These are phyloP conservation scores for Anguilla japonica DNA, from an alignment of 2,113 vertebrate genomes.

Conservation along the genomic window DNA sequence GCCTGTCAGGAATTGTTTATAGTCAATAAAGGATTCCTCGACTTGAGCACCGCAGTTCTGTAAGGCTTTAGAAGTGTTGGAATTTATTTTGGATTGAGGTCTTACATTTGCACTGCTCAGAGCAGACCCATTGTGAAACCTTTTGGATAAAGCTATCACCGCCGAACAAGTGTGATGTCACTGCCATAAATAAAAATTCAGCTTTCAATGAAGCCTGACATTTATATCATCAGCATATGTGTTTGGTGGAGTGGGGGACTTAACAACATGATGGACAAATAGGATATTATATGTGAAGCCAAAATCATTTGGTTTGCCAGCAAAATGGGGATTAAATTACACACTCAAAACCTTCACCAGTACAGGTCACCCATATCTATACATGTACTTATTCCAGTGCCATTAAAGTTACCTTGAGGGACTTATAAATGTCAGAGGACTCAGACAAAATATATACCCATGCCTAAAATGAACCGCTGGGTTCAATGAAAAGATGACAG, in stretches of 20 bases:
- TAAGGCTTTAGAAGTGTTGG: neutral
- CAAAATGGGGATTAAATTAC: neutral
- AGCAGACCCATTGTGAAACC: neutral
- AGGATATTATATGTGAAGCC: neutral
- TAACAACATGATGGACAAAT: neutral
- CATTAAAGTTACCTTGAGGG: neutral
- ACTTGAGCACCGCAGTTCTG: neutral
- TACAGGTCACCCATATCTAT: neutral
- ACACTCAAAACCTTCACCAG: neutral
- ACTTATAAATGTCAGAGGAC: neutral
- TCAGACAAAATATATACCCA: neutral
- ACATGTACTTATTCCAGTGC: neutral
- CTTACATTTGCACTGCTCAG: neutral
- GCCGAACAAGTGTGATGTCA: neutral
- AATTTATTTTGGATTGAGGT: slow-evolving; percentile 1
- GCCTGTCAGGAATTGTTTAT: slow-evolving; percentile 5
- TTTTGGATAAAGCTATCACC: slow-evolving; percentile 1
- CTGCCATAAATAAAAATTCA: neutral
- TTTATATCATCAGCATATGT: neutral
- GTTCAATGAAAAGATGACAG: neutral
- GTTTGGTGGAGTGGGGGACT: neutral
- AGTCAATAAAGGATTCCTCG: slow-evolving; percentile 2
- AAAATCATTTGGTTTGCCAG: neutral
- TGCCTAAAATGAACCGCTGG: neutral
- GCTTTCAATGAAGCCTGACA: neutral